These are phyloP conservation scores for Desmophyllum pertusum DNA, from an alignment of 92 coral and sea anemone species.

Conservation along the genomic window DNA sequence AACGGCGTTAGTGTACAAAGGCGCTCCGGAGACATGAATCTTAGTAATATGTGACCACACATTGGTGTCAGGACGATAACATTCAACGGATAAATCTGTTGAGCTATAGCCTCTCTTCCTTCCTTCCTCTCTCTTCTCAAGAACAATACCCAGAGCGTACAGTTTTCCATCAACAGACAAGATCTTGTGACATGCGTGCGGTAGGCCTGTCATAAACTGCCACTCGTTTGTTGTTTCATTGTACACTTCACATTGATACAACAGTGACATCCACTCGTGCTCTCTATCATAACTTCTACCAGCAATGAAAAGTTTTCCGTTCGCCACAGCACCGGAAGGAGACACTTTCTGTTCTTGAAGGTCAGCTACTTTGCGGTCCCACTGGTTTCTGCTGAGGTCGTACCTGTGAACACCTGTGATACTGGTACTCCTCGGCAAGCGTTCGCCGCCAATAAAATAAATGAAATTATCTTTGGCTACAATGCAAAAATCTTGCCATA, in stretches of 20 bases:
- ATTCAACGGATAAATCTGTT: background rate
- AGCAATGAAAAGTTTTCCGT: background rate
- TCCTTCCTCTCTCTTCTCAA: no score
- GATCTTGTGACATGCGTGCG: no score
- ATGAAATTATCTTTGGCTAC: background rate
- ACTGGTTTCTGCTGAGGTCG: background rate
- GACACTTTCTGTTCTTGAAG: background rate
- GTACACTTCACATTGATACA: background rate
- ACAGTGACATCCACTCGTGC: no score
- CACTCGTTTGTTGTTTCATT: background rate
- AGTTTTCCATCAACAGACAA: background rate
- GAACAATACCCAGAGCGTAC: background rate
- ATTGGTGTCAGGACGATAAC: background rate
- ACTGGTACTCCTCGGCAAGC: no score
- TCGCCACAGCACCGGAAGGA: background rate
- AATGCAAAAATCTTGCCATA: background rate
- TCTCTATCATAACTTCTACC: accelerated
- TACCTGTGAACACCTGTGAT: background rate
- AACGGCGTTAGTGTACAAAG: background rate
- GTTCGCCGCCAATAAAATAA: background rate
- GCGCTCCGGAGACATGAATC: no score
- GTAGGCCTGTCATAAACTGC: background rate
- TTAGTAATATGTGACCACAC: background rate
- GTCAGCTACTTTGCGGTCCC: background rate
- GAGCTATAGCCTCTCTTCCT: no score